phyloP scores from a whole-genome alignment of 1,140 invertebrate genomes.

The Plutomurus gul region DNA sequence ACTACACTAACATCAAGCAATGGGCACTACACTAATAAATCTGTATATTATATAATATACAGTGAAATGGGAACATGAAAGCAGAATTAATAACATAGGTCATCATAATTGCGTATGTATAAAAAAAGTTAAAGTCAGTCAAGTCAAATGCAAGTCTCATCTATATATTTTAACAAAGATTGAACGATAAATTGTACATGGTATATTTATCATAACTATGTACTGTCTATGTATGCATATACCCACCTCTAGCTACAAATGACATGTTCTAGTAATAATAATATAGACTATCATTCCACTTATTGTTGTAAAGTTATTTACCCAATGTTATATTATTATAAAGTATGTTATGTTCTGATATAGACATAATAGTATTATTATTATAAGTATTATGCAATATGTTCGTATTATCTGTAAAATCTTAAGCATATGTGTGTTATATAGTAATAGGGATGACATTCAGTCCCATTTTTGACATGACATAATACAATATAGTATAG shows the following conservation, averaged over 20 bases:
- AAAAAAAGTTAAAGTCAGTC: slow-evolving; percentile 20
- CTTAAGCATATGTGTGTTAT: not conserved
- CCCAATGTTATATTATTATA: not conserved
- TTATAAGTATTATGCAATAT: not conserved
- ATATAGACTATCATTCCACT: not conserved
- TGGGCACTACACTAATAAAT: too few relatives aligned
- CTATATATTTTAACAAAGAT: not conserved
- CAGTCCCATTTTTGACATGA: not conserved
- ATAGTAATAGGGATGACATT: not conserved
- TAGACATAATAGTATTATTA: not conserved
- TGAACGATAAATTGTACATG: not conserved
- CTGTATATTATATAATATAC: not conserved
- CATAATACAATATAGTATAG: not conserved
- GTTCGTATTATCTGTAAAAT: not conserved
- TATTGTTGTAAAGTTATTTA: not conserved
- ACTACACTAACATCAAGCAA: too few relatives aligned
- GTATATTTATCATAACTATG: not conserved
- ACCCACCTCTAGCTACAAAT: too few relatives aligned
- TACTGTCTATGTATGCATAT: not conserved
- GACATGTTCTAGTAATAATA: not conserved
- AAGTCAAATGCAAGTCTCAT: slow-evolving; percentile 6
- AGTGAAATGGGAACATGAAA: not conserved
- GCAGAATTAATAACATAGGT: not conserved
- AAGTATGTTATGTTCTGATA: not conserved
- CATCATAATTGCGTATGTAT: too few relatives aligned